Conservation (phyloP, 2,113 vertebrate species). For the Vulpes lagopus region DNA sequence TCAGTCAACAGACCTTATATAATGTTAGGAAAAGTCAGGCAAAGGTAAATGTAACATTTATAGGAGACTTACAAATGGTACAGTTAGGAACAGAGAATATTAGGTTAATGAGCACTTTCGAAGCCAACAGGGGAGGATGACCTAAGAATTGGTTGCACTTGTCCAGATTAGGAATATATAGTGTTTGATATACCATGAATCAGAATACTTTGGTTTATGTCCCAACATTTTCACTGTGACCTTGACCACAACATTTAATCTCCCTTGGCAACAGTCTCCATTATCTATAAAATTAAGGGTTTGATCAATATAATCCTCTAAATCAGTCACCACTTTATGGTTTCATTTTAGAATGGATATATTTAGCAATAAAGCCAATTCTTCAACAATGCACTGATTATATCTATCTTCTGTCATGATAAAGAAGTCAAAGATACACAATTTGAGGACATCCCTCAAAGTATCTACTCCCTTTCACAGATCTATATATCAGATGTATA, state of each 20-base stretch:
- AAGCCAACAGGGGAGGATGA: background rate
- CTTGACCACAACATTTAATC: background rate
- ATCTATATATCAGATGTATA: background rate
- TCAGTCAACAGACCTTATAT: background rate
- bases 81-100: background rate
- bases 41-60: background rate
- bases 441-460: background rate
- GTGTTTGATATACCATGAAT: background rate
- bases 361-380: background rate
- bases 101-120: background rate
- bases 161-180: background rate
- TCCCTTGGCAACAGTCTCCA: background rate
- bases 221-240: background rate
- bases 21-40: background rate
- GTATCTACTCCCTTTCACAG: background rate
- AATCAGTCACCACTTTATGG: background rate
- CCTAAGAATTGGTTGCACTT: background rate
- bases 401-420: background rate
- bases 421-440: background rate
- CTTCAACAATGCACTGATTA: background rate
- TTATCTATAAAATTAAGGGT: background rate
- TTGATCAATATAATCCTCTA: background rate
- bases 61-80: background rate
- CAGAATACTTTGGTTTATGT: background rate
- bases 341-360: constrained; percentile 11